Conservation (phyloP, 64 coral and sea anemone genomes). For the Porites lutea region DNA sequence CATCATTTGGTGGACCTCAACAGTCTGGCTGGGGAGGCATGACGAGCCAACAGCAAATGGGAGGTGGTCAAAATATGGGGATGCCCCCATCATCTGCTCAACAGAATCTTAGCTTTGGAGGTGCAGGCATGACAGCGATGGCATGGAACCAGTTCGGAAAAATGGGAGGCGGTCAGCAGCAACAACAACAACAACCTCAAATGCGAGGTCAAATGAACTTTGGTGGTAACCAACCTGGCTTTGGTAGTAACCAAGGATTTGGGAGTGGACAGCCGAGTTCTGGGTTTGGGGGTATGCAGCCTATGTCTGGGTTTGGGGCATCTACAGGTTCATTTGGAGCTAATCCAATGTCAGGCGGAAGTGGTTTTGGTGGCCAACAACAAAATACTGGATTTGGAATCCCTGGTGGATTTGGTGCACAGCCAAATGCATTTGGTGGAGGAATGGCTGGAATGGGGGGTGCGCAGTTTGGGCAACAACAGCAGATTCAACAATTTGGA, state of each 20-base stretch:
- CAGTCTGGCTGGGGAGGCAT: conserved; percentile 78
- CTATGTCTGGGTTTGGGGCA: conserved; percentile 30
- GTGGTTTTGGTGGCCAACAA: conserved; percentile 41
- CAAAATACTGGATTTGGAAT: conserved; percentile 35
- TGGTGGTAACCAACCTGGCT: conserved; percentile 69
- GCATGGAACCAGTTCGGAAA: conserved; percentile 94
- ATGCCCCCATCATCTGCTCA: conserved; percentile 59
- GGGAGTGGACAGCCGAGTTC: conserved; percentile 40
- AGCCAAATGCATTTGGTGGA: conserved; percentile 66
- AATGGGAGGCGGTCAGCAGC: conserved; percentile 61
- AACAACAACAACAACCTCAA: conserved; percentile 57
- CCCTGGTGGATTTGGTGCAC: conserved; percentile 63
- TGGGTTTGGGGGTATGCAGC: conserved; percentile 46
- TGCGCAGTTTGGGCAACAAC: conserved; percentile 79
- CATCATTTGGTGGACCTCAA: conserved; percentile 29
- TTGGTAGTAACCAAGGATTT: conserved; percentile 57
- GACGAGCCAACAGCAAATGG: conserved; percentile 46
- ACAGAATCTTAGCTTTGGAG: conserved; percentile 93
- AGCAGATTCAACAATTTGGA: conserved; percentile 81
- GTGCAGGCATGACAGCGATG: conserved; percentile 90
- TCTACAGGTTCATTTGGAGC: conserved; percentile 46
- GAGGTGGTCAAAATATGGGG: conserved; percentile 40
- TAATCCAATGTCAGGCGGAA: background rate
- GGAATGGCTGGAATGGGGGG: conserved; percentile 58
- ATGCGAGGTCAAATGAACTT: conserved; percentile 73